A percentile compares a stretch with the other conserved stretches of the same genome.
These are phyloP conservation scores for Colletes latitarsis DNA, from an alignment of 1,140 invertebrate genomes.

Conservation along the genomic window DNA sequence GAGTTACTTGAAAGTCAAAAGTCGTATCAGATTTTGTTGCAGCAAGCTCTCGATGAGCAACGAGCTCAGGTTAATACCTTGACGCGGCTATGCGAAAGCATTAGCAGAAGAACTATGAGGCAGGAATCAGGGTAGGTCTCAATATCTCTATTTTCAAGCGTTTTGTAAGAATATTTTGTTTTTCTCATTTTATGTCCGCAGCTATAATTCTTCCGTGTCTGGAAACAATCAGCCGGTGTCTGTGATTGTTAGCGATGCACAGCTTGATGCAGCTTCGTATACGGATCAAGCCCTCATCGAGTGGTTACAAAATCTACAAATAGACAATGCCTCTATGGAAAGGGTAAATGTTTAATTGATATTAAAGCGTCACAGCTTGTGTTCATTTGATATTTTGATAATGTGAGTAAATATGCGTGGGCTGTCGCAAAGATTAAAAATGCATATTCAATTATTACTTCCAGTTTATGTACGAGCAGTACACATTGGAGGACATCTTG, in stretches of 20 bases:
- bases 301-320: conserved; percentile 83
- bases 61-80: conserved; percentile 82
- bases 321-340: conserved; percentile 83
- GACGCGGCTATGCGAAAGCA: conserved; percentile 77
- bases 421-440: not conserved
- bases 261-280: conserved; percentile 54
- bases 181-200: conserved; percentile 53
- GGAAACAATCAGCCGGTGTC: conserved; percentile 51
- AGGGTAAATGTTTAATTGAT: conserved; percentile 73
- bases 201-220: conserved; percentile 63
- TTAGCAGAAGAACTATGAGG: conserved; percentile 69
- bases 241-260: conserved; percentile 71
- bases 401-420: no score
- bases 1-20: conserved; percentile 87
- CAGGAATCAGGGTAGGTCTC: conserved; percentile 69
- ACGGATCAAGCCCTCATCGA: conserved; percentile 81
- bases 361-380: not conserved
- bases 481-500: conserved; percentile 89
- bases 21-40: conserved; percentile 87
- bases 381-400: no score
- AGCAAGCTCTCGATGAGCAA: conserved; percentile 87
- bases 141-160: conserved; percentile 14
- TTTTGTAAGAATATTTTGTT: conserved; percentile 9
- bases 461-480: conserved; percentile 88
- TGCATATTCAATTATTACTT: conserved; percentile 49